Evolutionary conservation across 92 coral and sea anemone species (phyloP), one percentile per base, ranked within the genome.

Genomic region (Chrysogorgia sp.): DNA sequence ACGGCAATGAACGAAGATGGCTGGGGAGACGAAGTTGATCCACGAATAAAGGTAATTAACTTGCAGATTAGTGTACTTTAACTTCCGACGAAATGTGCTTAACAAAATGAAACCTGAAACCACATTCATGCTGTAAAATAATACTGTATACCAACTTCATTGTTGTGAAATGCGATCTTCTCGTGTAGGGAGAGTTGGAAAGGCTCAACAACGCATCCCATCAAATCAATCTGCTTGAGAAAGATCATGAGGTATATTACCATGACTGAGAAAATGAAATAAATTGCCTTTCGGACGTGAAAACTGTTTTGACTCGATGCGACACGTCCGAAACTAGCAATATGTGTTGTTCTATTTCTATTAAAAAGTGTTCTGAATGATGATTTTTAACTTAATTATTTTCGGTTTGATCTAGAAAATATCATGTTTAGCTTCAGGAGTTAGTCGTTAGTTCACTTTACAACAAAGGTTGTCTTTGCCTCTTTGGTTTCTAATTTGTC

Each of bases 211-310:
- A 89, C 12, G 91, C 98, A 0, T 91, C 97, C 13, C 84, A 89
- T 34, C 93, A 87, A 75, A 93, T 93, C 63, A 93, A 93, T 65
- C 90, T 92, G 21, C 77, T 91, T 63, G 98, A 93, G 56, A 90
- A 93, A 71, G 98, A 91, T 43, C 86, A 91, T 23, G 97, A 93
- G 92, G 98, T 93, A 60, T 40, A 67, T 47, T 12, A 37, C 12
- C 6, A 21, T 14, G 12, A 20, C 34, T 34, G 20, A 14, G 10
- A 10, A 4, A 52, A 19, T 25, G 33, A 2, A 35, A 19, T 7
- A 64, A 34, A 17, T 64, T 34, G 19, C 12, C n/a, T n/a, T n/a
- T n/a, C n/a, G n/a, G n/a, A n/a, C n/a, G n/a, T 37, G 12, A 37
- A 37, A 37, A 37, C 12, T 37, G 43, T 12, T 37, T 37, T 37